Evolutionary conservation across 2,888 invertebrate genomes (phyloP), one percentile per base, ranked within the genome.

Genomic region (Drosophila ustulata): DNA sequence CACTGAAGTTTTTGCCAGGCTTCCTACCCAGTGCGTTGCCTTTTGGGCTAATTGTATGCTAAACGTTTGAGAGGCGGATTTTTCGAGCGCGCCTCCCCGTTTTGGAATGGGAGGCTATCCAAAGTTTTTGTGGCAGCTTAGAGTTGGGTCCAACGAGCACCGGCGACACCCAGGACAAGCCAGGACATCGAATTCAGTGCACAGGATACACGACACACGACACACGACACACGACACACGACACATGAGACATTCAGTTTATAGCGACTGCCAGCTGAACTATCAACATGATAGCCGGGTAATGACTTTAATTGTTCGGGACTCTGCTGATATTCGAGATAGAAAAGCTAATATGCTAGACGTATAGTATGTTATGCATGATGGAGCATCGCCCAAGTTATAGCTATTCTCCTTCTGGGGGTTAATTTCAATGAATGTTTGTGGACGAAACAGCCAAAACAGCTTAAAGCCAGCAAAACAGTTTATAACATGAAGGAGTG

Each of bases 1-100:
- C 87, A 73, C 76, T 68, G 77, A 89, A 89, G 89, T 84, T 88
- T 89, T 86, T 72, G 72, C 70, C 78, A 59, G 73, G 53, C 82
- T 68, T 71, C 56, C 43, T 34, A 11, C n/a, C 46, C 57, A 59
- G 52, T 62, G 62, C 75, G 63, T 63, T 71, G 87, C 81, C 78
- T 74, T 84, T 80, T 87, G 80, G 87, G 85, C 90, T 89, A 90
- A 90, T 89, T 90, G 88, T 89, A 89, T 87, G 90, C 80, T 87
- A 82, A 90, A 84, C 89, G 81, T 73, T 89, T 81, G 39, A 26
- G 65, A 63, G 80, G 68, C 43, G 47, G 62, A 28, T 18, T 57
- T 70, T 70, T 49, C 45, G 49, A 34, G 41, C 3, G 37, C 26
- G 56, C 49, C 32, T 45, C 57, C 64, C 56, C 50, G 50, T 23